Evolutionary conservation across 2,797 vertebrate genomes (phyloP), one percentile per base, ranked within the genome.

Genomic region (Scleropages formosus): DNA sequence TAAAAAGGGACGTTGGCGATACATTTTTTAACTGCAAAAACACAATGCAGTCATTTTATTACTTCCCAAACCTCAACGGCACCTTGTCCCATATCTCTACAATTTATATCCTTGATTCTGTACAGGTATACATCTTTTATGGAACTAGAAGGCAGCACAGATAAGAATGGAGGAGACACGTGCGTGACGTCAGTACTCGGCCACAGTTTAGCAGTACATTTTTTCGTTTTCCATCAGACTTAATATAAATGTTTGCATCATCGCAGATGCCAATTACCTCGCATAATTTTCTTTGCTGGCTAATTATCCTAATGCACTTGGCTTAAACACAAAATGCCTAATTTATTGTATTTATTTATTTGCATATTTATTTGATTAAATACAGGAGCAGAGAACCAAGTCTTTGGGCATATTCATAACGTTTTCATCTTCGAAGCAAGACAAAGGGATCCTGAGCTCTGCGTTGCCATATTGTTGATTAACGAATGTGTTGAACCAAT

Each of bases 31-130:
- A 2, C 31, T 51, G 70, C 39, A 65, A 15, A 22, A 31, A 31
- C 20, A 31, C 73, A 77, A 68, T 47, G 26, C 46, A 74, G 56
- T 56, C 15, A 4, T 31, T 74, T 71, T 71, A 56, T 20, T 24
- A 31, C 3, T 3, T 47, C 58, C 44, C 71, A 13, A 56, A 46
- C 66, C 73, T 44, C 12, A 65, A 73, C 31, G 61, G 75, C 64
- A 77, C 74, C 75, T 59, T 58, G 65, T 16, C 44, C 61, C 60
- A 78, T 62, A 39, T 73, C 18, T 70, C 66, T 73, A 73, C 70
- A 74, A 70, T 79, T 44, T 65, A 22, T 64, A 31, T 79, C 75
- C 77, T 74, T 71, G 64, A 65, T 76, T 77, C 81, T 79, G 73
- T 74, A 62, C 65, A 72, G 67, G 26, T 61, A 69, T 60, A 70